phyloP scores from a whole-genome alignment of 2,888 invertebrate genomes.

The Patella depressa region DNA sequence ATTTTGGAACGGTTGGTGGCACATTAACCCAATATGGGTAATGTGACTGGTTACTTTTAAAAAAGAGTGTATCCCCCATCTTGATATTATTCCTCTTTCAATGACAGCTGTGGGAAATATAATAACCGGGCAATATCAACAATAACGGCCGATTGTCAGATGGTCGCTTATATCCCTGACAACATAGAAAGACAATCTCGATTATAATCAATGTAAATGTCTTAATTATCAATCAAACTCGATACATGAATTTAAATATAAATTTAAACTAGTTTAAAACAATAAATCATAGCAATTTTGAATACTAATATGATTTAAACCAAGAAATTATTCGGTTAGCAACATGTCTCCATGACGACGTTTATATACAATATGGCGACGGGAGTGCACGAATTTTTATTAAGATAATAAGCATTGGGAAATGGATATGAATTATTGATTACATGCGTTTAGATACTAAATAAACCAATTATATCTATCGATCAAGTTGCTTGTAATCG shows the following conservation, averaged over 20 bases:
- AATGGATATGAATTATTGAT: too few species aligned
- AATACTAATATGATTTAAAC: too few species aligned
- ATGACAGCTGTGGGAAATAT: too few species aligned
- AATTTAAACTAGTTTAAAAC: too few species aligned
- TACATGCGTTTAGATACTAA: too few species aligned
- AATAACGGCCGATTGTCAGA: neutral
- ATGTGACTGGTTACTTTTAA: slow-evolving; percentile 55
- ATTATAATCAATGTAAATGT: too few species aligned
- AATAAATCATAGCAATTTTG: too few species aligned
- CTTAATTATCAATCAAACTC: too few species aligned
- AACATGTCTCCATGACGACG: slow-evolving; percentile 32
- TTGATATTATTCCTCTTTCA: neutral
- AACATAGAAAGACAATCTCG: too few species aligned
- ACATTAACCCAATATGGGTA: slow-evolving; percentile 66
- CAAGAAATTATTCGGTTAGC: slow-evolving; percentile 13
- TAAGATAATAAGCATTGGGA: neutral
- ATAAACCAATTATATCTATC: neutral
- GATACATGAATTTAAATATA: too few species aligned
- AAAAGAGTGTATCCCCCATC: slow-evolving; percentile 60
- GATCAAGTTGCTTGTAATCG: neutral
- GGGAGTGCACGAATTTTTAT: neutral
- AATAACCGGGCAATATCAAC: too few species aligned
- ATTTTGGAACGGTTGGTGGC: slow-evolving; percentile 67
- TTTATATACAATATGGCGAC: slow-evolving; percentile 23
- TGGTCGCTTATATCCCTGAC: neutral